A percentile compares a stretch with the other conserved stretches of the same genome.
Evolutionary conservation across 2,888 invertebrate species (phyloP).

Genomic region (Phytoseiulus persimilis): DNA sequence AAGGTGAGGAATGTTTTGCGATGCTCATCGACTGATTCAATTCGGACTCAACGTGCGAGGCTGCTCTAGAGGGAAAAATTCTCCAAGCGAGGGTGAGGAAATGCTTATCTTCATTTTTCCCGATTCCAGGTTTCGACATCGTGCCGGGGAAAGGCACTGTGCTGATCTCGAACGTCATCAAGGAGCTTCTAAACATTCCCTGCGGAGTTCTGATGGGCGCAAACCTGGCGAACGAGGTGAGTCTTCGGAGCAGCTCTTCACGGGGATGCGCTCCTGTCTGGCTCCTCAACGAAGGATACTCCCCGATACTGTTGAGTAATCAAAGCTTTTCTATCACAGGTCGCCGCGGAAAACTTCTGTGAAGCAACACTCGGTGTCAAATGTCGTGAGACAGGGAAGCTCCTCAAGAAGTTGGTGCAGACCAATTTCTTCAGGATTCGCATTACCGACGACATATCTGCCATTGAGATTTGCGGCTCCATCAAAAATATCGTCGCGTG

Average conservation of each 20-base stretch:
- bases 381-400: conserved; percentile 65
- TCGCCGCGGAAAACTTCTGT: conserved; percentile 88
- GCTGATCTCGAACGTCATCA: conserved; percentile 89
- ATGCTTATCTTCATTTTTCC: too few relatives aligned
- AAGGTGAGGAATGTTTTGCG: too few relatives aligned
- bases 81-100: too few relatives aligned
- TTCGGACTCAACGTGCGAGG: too few relatives aligned
- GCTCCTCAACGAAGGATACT: too few relatives aligned
- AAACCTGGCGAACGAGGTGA: conserved; percentile 89
- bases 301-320: too few relatives aligned
- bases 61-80: too few relatives aligned
- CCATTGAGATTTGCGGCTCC: conserved; percentile 97
- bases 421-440: conserved; percentile 86
- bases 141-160: conserved; percentile 85
- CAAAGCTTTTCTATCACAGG: background rate
- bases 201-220: conserved; percentile 97
- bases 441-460: conserved; percentile 87
- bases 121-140: conserved; percentile 68
- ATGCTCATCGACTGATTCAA: too few relatives aligned
- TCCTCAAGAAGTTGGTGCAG: conserved; percentile 81
- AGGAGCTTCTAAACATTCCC: conserved; percentile 73
- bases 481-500: conserved; percentile 91
- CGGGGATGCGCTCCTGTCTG: too few relatives aligned
- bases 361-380: conserved; percentile 89
- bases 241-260: background rate